phyloP scores from a whole-genome alignment of 2,113 vertebrate genomes.

The Chunga burmeisteri region DNA sequence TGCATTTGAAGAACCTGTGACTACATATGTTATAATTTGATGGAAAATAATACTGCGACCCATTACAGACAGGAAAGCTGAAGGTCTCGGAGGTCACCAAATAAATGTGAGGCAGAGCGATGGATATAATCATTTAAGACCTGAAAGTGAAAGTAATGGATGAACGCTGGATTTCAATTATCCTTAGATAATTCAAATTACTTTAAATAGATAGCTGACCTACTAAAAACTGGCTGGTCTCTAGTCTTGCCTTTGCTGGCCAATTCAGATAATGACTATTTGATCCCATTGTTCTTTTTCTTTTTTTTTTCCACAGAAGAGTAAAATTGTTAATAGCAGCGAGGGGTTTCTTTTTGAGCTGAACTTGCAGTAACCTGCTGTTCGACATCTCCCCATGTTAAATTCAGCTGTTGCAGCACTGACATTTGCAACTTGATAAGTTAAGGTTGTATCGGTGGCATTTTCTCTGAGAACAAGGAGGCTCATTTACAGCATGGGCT shows the following conservation, averaged over 20 bases:
- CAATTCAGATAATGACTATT: constrained; percentile 40
- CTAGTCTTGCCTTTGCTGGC: neutral
- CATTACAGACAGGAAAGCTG: neutral
- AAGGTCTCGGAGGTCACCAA: neutral
- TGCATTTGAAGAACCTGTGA: neutral
- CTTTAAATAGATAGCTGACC: constrained; percentile 66
- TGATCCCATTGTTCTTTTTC: neutral
- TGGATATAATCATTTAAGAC: constrained; percentile 45
- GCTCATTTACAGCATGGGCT: neutral
- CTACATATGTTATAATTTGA: neutral
- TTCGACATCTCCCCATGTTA: neutral
- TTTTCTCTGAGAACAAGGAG: neutral
- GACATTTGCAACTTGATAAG: neutral
- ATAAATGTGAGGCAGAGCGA: constrained; percentile 29
- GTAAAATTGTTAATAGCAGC: neutral
- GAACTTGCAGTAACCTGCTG: neutral
- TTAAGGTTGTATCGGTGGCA: neutral
- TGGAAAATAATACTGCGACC: constrained; percentile 35
- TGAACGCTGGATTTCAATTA: constrained; percentile 64
- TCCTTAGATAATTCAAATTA: constrained; percentile 63
- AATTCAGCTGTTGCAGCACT: neutral
- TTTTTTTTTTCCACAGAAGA: neutral
- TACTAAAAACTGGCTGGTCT: constrained; percentile 36
- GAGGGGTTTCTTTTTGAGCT: neutral
- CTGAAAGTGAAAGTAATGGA: constrained; percentile 22